Evolutionary conservation across 2,113 vertebrate genomes (phyloP).

Genomic region (Seriola rivoliana): DNA sequence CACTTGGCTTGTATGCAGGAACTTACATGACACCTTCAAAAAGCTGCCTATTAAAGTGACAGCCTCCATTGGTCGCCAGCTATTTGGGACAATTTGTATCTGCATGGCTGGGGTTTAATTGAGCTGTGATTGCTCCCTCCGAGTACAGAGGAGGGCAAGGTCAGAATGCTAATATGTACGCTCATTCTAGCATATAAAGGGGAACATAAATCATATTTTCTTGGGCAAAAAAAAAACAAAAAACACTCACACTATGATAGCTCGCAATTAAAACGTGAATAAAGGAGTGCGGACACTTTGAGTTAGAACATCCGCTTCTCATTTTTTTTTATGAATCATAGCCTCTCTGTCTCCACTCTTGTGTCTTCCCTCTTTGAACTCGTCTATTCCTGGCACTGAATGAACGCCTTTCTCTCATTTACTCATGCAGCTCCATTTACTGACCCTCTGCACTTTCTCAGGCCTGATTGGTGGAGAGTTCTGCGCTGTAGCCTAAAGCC

Average conservation of each 20-base stretch:
- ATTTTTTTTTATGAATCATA: conserved; percentile 8
- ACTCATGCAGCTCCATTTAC: conserved; percentile 14
- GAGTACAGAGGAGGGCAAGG: conserved; percentile 57
- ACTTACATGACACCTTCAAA: conserved; percentile 75
- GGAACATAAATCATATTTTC: conserved; percentile 71
- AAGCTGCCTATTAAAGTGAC: conserved; percentile 59
- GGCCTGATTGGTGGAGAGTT: conserved; percentile 36
- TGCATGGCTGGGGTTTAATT: conserved; percentile 72
- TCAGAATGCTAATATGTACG: conserved; percentile 67
- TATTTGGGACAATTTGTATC: conserved; percentile 72
- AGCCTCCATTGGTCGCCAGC: conserved; percentile 50
- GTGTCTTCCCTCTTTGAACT: conserved; percentile 11
- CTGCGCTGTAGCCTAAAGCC: conserved; percentile 14
- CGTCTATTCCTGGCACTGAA: conserved; percentile 19
- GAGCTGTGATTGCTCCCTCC: conserved; percentile 69
- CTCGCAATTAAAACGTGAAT: conserved; percentile 36
- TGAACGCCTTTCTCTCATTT: conserved; percentile 18
- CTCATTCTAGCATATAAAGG: conserved; percentile 66
- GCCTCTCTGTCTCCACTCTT: not conserved
- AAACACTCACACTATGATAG: conserved; percentile 27
- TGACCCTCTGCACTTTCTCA: conserved; percentile 33
- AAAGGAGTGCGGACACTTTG: conserved; percentile 18
- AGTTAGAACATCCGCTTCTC: not conserved
- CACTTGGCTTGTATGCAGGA: conserved; percentile 62
- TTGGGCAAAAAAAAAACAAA: conserved; percentile 24